Evolutionary conservation across 1,140 invertebrate genomes (phyloP).

Genomic region (Cydia strobilella): DNA sequence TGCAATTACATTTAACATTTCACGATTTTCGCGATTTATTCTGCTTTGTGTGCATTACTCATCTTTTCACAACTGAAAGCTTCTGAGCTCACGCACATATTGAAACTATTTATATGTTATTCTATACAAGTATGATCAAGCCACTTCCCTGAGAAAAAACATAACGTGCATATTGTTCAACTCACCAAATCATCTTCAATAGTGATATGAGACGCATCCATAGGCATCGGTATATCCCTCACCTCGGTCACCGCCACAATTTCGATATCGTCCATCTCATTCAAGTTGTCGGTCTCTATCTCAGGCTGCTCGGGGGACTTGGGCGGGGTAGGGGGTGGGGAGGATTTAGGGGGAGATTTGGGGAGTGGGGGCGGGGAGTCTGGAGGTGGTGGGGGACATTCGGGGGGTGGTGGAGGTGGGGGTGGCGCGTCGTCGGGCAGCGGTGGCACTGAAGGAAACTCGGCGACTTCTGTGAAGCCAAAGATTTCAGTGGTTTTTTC

Average conservation of each 20-base stretch:
- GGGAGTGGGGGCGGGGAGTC: conserved; percentile 35
- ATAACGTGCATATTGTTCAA: too few relatives aligned
- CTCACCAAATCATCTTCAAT: conserved; percentile 50
- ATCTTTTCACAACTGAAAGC: too few relatives aligned
- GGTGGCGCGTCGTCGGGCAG: conserved; percentile 77
- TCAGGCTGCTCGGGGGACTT: conserved; percentile 13
- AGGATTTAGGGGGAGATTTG: conserved; percentile 19
- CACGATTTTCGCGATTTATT: too few relatives aligned
- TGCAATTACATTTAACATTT: too few relatives aligned
- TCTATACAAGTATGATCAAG: too few relatives aligned
- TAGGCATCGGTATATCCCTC: conserved; percentile 56
- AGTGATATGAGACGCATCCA: conserved; percentile 44
- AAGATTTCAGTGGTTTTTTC: background rate
- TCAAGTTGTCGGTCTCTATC: conserved; percentile 33
- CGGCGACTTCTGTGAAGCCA: conserved; percentile 50
- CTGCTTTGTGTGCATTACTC: too few relatives aligned
- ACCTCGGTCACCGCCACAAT: conserved; percentile 51
- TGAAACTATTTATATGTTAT: too few relatives aligned
- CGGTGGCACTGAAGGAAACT: conserved; percentile 79
- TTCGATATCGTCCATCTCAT: conserved; percentile 42
- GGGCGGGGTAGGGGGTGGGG: background rate
- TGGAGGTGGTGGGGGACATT: conserved; percentile 45
- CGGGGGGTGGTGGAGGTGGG: conserved; percentile 61
- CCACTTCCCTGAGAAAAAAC: too few relatives aligned
- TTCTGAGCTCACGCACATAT: too few relatives aligned